These are phyloP conservation scores for Rana temporaria DNA, from an alignment of 2,113 vertebrate genomes.

Conservation along the genomic window DNA sequence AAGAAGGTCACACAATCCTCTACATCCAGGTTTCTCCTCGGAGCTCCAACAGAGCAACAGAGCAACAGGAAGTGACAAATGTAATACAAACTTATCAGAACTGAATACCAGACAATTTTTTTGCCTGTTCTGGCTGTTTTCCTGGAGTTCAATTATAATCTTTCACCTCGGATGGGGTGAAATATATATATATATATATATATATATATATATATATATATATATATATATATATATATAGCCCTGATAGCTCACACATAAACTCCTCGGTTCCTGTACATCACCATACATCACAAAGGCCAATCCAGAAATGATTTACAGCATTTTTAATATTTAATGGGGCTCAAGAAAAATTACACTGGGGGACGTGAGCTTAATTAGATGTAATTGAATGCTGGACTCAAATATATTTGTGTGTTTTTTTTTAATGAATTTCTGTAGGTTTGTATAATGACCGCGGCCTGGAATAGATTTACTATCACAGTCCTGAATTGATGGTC, in stretches of 20 bases:
- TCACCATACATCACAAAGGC: constrained; percentile 58
- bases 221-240: too few relatives aligned
- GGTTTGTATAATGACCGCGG: constrained; percentile 37
- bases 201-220: too few relatives aligned
- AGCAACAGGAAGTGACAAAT: too few relatives aligned
- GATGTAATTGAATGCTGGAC: constrained; percentile 18
- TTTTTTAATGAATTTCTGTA: constrained; percentile 25
- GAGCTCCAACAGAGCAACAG: too few relatives aligned
- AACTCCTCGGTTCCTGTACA: constrained; percentile 57
- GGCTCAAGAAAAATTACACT: constrained; percentile 48
- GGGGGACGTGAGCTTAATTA: constrained; percentile 19
- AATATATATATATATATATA: too few relatives aligned
- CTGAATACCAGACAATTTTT: too few relatives aligned
- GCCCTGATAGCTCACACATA: constrained; percentile 39
- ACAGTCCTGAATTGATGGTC: neutral
- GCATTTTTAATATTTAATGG: constrained; percentile 66
- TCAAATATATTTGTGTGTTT: neutral
- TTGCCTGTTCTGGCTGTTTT: too few relatives aligned
- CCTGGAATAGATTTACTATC: constrained; percentile 27
- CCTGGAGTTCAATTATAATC: too few relatives aligned
- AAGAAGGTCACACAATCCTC: too few relatives aligned
- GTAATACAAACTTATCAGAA: too few relatives aligned
- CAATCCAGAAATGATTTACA: constrained; percentile 61
- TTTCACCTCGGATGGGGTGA: too few relatives aligned
- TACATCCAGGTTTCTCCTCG: too few relatives aligned